Evolutionary conservation across 1,140 invertebrate genomes (phyloP), one percentile per base, ranked within the genome.

Genomic region (Watersipora subatra): DNA sequence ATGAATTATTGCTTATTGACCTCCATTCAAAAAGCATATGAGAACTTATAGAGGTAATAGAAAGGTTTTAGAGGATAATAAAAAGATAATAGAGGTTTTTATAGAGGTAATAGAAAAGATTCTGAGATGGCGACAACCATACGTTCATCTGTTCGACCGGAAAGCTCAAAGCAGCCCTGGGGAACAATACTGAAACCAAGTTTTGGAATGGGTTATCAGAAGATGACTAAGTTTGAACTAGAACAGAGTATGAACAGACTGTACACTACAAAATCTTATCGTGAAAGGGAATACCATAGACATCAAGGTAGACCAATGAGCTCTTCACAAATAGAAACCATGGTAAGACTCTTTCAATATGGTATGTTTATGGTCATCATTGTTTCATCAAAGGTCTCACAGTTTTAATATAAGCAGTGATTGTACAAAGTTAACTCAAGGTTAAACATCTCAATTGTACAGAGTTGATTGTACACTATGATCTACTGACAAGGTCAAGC

Each of bases 121-220:
- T 12, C 22, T 22, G 12, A 12, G 57, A 12, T 12, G 7, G 12
- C 61, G 17, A 28, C 61, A 19, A 22, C 62, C 28, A 64, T 67
- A 26, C n/a, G 73, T 22, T 76, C 75, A 0, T 77, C 76, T 17
- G 76, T 77, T 12, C 68, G 72, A 24, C 75, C 74, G 1, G 66
- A 66, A 1, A 69, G 69, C n/a, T 64, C 64, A 22, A 78, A 77
- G 64, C 70, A 75, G 64, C 73, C 75, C 15, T 78, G 77, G 77
- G 77, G 77, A 0, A 78, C 77, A 2, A 78, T 78, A 12, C 59
- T 78, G 1, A 74, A 77, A 61, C 77, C 77, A 0, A 72, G 75
- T 46, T 78, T 75, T 64, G 77, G 76, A 12, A 65, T 78, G 58
- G 77, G 77, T 2, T 69, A 78, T 62, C 77, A 78, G 68, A 76